Base-by-base conservation (phyloP, 2,113 vertebrate genomes). In the Xyliphius kryptos region DNA sequence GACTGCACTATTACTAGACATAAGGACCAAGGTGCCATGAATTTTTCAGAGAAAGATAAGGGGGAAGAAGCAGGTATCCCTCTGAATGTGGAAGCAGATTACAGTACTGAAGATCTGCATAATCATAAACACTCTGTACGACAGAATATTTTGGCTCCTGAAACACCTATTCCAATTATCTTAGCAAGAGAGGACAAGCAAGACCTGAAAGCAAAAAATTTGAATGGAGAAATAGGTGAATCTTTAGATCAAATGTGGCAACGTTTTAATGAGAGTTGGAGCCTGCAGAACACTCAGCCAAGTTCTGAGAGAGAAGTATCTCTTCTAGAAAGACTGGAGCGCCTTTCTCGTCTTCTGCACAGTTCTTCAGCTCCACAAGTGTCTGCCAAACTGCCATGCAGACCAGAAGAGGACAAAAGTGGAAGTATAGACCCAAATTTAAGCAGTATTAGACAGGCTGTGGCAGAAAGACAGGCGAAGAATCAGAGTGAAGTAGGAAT, bases 171-270 rank as follows among this genome's bases (percentile, higher is more conserved):
- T 7, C 43, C 11, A 14, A 40, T 41, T 15, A 68, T 46, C 12
- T 15, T 56, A 49, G 68, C 10, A 2, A 52, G 32, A 4, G 52
- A 48, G 59, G 48, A 49, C 26, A 17, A 36, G 16, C 5, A 26
- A 19, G 63, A 51, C n/a, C 48, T 14, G 68, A 59, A 3, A 10
- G 14, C 8, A 6, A 32, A 44, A 1, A 49, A 43, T 2, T 1
- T 50, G 1, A 43, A 61, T 50, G 19, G 9, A 32, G 13, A 20
- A 36, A 37, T 75, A 74, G 13, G 37, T 7, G 14, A 44, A 6
- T 70, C 77, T 59, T 78, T 98, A 56, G 89, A 90, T 59, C 83
- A 89, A 4, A 87, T 97, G 47, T 96, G 93, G 94, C 64, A 72
- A 32, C 85, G 52, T 68, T 96, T 92, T 60, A 79, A 82, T 46